Evolutionary conservation across 2,113 vertebrate species (phyloP), one percentile per base, ranked within the genome.

Genomic region (Plectropomus leopardus): DNA sequence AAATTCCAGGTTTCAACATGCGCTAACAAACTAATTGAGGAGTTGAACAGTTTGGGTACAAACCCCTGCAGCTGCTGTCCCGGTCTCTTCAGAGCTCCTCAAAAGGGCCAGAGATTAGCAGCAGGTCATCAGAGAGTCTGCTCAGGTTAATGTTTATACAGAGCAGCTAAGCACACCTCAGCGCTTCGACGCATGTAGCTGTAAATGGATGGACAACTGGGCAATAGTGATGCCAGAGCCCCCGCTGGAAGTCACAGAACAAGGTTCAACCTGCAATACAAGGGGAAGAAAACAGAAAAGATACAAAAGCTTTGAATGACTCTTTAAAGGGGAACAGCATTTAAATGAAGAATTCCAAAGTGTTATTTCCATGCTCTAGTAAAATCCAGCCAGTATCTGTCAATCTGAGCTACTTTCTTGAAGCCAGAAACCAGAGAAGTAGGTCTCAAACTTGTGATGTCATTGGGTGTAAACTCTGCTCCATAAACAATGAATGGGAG

Each of bases 91-190:
- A 30, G 7, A 24, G 40, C 24, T 72, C 2, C 67, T 73, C 28
- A 14, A 36, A 36, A 30, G 60, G 16, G 42, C 11, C 59, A 51
- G n/a, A 54, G 79, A 74, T 80, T 21, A 73, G 45, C 1, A 53
- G 36, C 55, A 8, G 76, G 57, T 81, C 82, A 65, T 59, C 36
- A 76, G 84, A 88, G 42, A 63, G 63, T 78, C 40, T 57, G 69
- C 57, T 19, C 36, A 16, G 77, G 90, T 92, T 89, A 89, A 91
- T 87, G 77, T 90, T 93, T 84, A 88, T 4, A 61, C 74, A 30
- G 60, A 55, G 79, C 47, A 8, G 77, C 84, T 47, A 47, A 82
- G 82, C 48, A 74, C 66, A 80, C 44, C 58, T 82, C 69, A 48
- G 84, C 73, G 69, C 59, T 79, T 1, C 14, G 32, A 76, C 11